Percentiles rank a stretch among this genome's conserved stretches.
phyloP scores from a whole-genome alignment of 2,888 invertebrate species.

The Nomada hirtipes region DNA sequence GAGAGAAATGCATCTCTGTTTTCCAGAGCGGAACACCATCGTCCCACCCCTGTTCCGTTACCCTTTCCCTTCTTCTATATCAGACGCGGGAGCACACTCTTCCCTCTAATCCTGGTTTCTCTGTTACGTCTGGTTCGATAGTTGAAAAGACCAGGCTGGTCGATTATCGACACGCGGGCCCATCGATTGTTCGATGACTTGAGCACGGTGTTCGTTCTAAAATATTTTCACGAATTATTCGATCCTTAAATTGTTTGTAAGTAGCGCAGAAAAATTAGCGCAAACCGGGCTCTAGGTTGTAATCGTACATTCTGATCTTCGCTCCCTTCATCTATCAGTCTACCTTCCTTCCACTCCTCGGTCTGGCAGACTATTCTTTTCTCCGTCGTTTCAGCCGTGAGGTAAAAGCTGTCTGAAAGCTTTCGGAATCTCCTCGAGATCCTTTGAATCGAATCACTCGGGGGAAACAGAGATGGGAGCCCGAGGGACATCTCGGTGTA shows the following conservation, averaged over 20 bases:
- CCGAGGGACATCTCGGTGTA: conserved; percentile 11
- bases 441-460: conserved; percentile 29
- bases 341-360: background rate
- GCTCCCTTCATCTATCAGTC: background rate
- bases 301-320: background rate
- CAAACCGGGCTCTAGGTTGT: too few species aligned
- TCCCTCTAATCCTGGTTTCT: background rate
- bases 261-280: too few species aligned
- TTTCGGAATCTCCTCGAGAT: conserved; percentile 43
- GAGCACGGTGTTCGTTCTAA: background rate
- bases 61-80: background rate
- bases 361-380: background rate
- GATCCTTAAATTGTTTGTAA: too few species aligned
- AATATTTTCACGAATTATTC: too few species aligned
- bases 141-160: conserved; percentile 11
- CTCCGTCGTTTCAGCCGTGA: conserved; percentile 3
- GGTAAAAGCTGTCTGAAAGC: conserved; percentile 49
- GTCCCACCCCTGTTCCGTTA: background rate
- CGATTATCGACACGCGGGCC: conserved; percentile 24
- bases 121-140: conserved; percentile 29
- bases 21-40: conserved; percentile 66
- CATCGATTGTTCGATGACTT: conserved; percentile 42
- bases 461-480: background rate
- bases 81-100: background rate
- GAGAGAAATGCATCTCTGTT: conserved; percentile 68